Base-by-base conservation (phyloP, 2,797 vertebrate species). In the Brachyalestes nurse region DNA sequence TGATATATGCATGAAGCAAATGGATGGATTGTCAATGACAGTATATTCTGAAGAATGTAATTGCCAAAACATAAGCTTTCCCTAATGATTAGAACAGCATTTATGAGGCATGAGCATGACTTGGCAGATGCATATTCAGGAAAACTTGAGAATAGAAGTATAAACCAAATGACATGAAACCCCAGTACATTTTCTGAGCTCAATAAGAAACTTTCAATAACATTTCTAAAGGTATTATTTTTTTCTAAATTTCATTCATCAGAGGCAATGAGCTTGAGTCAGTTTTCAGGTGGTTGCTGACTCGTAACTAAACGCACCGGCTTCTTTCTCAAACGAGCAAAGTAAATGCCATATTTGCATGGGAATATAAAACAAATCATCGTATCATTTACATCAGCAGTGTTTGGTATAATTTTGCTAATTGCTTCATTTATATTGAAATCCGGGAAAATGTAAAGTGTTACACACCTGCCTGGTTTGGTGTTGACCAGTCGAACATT, bases 201-300 rank as follows among this genome's bases (percentile, higher is more conserved):
- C 16, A 19, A 76, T n/a, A 62, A 51, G 62, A 25, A 40, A 34
- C 40, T 66, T 58, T 51, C 57, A 61, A 75, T 53, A 40, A 45
- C 19, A 51, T 67, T 57, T 74, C 61, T 66, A 49, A 42, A 42
- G 14, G 34, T 64, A 67, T 69, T 62, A 6, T 62, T 62, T 61
- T 19, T 70, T 75, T 71, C 53, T 55, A 47, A 55, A 45, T 28
- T 0, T 0, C 17, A 71, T 67, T 80, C 64, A 75, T 69, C 45
- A 76, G 51, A 51, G n/a, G 58, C 69, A 81, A 71, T 77, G 58
- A 77, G 74, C 53, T 76, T 64, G 28, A 23, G 64, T 57, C 53
- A 64, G 17, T 55, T 55, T 76, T 77, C 17, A 16, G 10, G 21
- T 64, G 66, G 40, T 57, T 28, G 34, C 45, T 76, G 47, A 67